phyloP scores from a whole-genome alignment of 2,113 vertebrate genomes.

The Epinephelus lanceolatus region DNA sequence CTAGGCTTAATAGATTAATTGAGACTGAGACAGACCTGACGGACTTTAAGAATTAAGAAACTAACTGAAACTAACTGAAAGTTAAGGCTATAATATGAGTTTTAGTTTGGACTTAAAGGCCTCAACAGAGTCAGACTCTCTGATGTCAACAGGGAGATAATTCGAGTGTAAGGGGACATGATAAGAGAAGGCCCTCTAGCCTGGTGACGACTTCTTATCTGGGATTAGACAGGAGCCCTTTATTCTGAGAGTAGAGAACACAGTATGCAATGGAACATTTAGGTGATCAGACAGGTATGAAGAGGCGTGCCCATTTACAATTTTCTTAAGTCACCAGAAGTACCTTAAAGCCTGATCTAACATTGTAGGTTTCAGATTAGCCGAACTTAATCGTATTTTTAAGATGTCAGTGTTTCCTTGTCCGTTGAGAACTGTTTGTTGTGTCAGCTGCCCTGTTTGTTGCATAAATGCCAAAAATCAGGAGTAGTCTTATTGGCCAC shows the following conservation, averaged over 20 bases:
- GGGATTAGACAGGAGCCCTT: background rate
- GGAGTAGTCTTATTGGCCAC: slow-evolving; percentile 26
- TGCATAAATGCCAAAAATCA: slow-evolving; percentile 38
- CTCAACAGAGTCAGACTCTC: background rate
- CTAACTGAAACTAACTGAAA: background rate
- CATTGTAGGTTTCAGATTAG: background rate
- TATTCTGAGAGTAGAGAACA: background rate
- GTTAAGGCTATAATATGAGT: background rate
- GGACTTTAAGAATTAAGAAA: background rate
- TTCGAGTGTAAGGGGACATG: no score
- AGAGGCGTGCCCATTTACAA: background rate
- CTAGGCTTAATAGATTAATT: background rate
- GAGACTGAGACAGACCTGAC: background rate
- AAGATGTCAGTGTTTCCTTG: background rate
- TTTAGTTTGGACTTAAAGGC: background rate
- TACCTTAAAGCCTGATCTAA: background rate
- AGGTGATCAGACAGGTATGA: background rate
- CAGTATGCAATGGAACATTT: background rate
- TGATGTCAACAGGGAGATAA: no score
- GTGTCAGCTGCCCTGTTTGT: slow-evolving; percentile 5
- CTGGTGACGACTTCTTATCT: background rate
- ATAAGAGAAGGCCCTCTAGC: no score
- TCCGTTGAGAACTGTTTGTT: slow-evolving; percentile 1
- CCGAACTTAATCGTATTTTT: background rate
- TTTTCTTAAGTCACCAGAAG: background rate